Evolutionary conservation across 1,140 invertebrate species (phyloP), one percentile per base, ranked within the genome.

Genomic region (Cecropterus lyciades): DNA sequence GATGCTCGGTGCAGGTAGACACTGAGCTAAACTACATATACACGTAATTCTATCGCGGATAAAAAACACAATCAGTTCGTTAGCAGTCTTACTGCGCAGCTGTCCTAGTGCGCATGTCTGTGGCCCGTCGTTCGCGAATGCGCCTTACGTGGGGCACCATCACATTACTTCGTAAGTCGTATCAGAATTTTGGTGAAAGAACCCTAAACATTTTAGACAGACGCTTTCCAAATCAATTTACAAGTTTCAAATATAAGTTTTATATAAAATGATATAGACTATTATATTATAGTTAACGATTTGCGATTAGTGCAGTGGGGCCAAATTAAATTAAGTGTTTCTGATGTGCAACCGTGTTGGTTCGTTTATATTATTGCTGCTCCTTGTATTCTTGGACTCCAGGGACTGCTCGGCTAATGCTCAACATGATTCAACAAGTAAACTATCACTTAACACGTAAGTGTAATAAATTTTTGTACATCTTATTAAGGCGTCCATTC

Each of bases 371-470:
- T 82, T 84, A 57, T 64, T 91, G 57, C 68, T 89, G 59, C 69
- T 91, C 52, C 63, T 90, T 40, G 59, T 87, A 69, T 84, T 77
- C 69, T 73, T 89, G 67, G 81, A 87, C 62, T 85, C 80, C 72
- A 81, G 77, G 75, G 75, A 91, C 69, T 89, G 85, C 66, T 80
- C 83, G 20, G 81, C 79, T 40, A 89, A 77, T 67, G 72, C 76
- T 70, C 86, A 91, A 67, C 75, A 90, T 87, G 87, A 88, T 59
- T 75, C 77, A 57, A 52, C 67, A 60, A 77, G 56, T 55, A 89
- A 84, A 70, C 85, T 91, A 77, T 82, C 84, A 63, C 79, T 91
- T 65, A 91, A 88, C 70, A 82, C 86, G 87, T 90, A 82, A 87
- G 88, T 83, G 11, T 11, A 24, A 49, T 33, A 68, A 10, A 1